Evolutionary conservation across 2,113 vertebrate species (phyloP), one percentile per base, ranked within the genome.

Genomic region (Elaphurus davidianus): DNA sequence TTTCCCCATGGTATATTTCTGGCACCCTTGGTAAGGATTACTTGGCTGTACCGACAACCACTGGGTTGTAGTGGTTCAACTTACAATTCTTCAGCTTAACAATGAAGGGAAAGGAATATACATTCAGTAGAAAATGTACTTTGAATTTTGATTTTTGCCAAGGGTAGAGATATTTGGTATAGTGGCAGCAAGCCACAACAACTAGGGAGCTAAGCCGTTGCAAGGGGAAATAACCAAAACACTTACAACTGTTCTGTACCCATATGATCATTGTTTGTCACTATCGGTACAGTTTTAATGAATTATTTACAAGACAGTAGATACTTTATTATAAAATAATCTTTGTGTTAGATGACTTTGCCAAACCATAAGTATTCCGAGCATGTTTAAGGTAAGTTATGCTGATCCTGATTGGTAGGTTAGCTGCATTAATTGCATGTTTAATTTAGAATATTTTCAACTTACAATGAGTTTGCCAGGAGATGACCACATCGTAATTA

Each of bases 401-500:
- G 78, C 30, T 52, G 30, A 82, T 52, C 30, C 28, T 52, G 19
- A 82, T 52, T 52, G 47, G 5, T 82, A 52, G 30, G 79, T 52
- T n/a, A 82, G 47, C 5, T 82, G 17, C 78, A 52, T 40, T 21
- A 82, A n/a, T 4, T n/a, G 30, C 16, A 52, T 23, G 50, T 82
- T 82, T n/a, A 5, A 82, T 82, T 82, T 52, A 82, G 30, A 82
- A 52, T 52, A 52, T 17, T 23, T 52, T n/a, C 4, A 33, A 19
- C 10, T 23, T n/a, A n/a, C 4, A 28, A 33, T 81, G 28, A 17
- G 5, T 52, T 81, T 81, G 10, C 30, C 28, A 52, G 47, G 16
- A 52, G 16, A 17, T 81, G 28, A n/a, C 5, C 1, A 0, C 30
- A n/a, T n/a, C 30, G 13, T 52, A 33, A n/a, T 17, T 12, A 21